Base-by-base conservation (phyloP, 1,140 invertebrate genomes). In the Fopius arisanus region DNA sequence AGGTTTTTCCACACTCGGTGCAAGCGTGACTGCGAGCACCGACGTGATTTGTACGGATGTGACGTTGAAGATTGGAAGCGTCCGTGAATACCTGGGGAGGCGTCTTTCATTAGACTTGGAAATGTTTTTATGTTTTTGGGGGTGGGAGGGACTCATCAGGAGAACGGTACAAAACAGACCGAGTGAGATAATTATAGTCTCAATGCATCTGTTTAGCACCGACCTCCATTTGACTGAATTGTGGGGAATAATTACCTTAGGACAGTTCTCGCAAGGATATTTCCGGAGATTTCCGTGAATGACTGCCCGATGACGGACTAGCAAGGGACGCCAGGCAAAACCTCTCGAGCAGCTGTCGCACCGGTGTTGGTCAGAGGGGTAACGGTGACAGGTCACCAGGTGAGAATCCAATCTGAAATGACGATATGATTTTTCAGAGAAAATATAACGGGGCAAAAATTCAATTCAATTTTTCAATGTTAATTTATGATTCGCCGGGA, bases 1-100 rank as follows among this genome's bases (percentile, higher is more conserved):
- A 99, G 54, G 97, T 98, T 89, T 99, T 99, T 70, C 97, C 98
- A 88, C 98, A 99, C 89, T 99, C 97, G 63, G 94, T 92, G 86
- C 98, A 99, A 69, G 97, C 96, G 91, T 99, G 97, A 80, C 94
- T 94, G 79, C 96, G 91, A 3, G 96, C 96, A 14, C 96, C 96
- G 19, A 95, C 93, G 93, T 98, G 97, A 84, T 96, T 93, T 43
- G 94, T 93, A 79, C 97, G 91, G 83, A 99, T 98, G 90, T 99
- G 97, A 75, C 96, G 92, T 89, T 98, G 97, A 72, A 98, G 91
- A 89, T 97, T 97, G 87, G 95, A 96, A 78, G 96, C 95, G 91
- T 98, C 97, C 76, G 96, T 95, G 90, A 98, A 98, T 79, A 95
- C 92, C 93, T 94, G 92, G 85, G 78, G 81, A 62, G 76, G 76